Percentiles rank a stretch among this genome's conserved stretches.
phyloP scores from a whole-genome alignment of 2,888 invertebrate genomes.

The Myopa tessellatipennis region DNA sequence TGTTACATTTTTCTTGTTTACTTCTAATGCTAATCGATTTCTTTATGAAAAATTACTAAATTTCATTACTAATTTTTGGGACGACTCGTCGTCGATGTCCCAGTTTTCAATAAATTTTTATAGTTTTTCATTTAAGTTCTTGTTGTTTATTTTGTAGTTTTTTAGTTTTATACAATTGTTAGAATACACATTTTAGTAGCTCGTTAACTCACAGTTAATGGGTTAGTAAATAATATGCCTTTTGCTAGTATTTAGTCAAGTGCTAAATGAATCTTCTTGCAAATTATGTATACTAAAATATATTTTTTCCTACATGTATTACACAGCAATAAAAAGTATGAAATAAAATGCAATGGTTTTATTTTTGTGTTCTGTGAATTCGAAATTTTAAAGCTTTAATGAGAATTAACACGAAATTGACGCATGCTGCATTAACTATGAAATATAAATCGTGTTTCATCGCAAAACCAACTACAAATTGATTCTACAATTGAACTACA shows the following conservation, averaged over 20 bases:
- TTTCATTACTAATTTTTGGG: constrained; percentile 44
- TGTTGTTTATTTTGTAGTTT: neutral
- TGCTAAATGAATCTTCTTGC: constrained; percentile 1
- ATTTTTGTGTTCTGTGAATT: constrained; percentile 13
- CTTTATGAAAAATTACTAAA: constrained; percentile 41
- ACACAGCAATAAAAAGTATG: constrained; percentile 23
- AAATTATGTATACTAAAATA: neutral
- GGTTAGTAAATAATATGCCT: neutral
- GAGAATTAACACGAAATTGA: constrained; percentile 8
- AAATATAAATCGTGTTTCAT: neutral
- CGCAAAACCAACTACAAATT: neutral
- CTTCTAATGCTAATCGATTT: constrained; percentile 24
- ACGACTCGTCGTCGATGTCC: constrained; percentile 40
- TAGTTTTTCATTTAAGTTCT: neutral
- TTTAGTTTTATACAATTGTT: constrained; percentile 26
- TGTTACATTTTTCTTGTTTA: constrained; percentile 6
- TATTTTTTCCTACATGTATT: constrained; percentile 1
- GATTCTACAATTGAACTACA: neutral
- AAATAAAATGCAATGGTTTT: constrained; percentile 34
- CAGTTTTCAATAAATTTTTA: constrained; percentile 40
- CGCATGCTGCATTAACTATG: neutral
- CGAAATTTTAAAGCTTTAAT: constrained; percentile 23
- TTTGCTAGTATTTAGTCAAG: constrained; percentile 17
- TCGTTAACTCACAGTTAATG: constrained; percentile 2
- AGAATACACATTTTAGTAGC: constrained; percentile 10